These are phyloP conservation scores for Seladonia tumulorum DNA, from an alignment of 2,888 invertebrate genomes.

Conservation along the genomic window DNA sequence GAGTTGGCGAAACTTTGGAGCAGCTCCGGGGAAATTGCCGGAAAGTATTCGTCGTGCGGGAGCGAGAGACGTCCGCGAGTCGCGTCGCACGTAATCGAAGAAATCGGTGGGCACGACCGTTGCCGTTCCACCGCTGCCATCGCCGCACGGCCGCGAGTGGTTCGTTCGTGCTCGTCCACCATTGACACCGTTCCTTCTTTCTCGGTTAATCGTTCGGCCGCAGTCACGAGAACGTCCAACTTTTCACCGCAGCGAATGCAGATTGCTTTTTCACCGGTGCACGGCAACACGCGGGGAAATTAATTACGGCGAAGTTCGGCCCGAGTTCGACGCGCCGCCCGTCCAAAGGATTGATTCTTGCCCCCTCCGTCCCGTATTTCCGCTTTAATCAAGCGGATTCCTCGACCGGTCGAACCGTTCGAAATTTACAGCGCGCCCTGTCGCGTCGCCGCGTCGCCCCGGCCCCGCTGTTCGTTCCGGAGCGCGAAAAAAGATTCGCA, in stretches of 20 bases:
- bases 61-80: constrained; percentile 20
- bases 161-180: constrained; percentile 57
- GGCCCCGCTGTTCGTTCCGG: neutral
- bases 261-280: constrained; percentile 56
- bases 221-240: constrained; percentile 57
- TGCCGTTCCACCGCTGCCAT: neutral
- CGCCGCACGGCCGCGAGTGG: neutral
- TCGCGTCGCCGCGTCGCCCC: constrained; percentile 14
- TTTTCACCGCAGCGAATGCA: constrained; percentile 46
- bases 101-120: constrained; percentile 21
- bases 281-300: constrained; percentile 54
- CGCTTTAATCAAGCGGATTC: constrained; percentile 62
- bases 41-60: constrained; percentile 39
- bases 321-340: constrained; percentile 34
- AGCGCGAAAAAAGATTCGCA: constrained; percentile 31
- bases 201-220: constrained; percentile 53
- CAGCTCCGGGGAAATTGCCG: constrained; percentile 25
- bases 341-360: constrained; percentile 49
- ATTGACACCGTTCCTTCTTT: constrained; percentile 59
- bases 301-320: constrained; percentile 47
- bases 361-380: constrained; percentile 47
- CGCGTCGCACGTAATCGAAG: constrained; percentile 30
- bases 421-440: constrained; percentile 50
- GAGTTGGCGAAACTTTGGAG: constrained; percentile 21
- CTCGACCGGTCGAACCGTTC: constrained; percentile 23